Base-by-base conservation (phyloP, 2,888 invertebrate genomes). In the Auanema freiburgensis region DNA sequence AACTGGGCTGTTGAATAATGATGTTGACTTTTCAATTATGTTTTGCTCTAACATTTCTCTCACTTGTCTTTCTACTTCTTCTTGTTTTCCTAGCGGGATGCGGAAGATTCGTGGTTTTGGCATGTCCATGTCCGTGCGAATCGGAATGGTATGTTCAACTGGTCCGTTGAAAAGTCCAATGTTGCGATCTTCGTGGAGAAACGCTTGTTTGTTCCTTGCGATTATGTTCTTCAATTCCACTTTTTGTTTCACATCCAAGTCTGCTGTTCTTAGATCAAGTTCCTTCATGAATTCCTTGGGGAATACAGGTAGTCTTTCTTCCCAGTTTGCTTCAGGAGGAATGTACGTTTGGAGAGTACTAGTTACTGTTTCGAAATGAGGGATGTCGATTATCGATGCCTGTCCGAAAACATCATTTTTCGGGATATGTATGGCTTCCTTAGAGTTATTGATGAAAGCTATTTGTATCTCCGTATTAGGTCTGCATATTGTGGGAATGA, bases 91-190 rank as follows among this genome's bases (percentile, higher is more conserved):
- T 14, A 58, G 25, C 2, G 58, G 24, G 16, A 58, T 58, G 12
- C 51, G 33, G 5, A 14, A 52, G 4, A 40, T 50, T 14, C 51
- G 3, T 4, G 58, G 58, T 14, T 24, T 51, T n/a, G 58, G 58
- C 12, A 51, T 33, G 12, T 16, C 18, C 16, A 52, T 16, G 52
- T 52, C 52, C 21, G 52, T 8, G 6, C 52, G 4, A 12, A 52
- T 18, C 24, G 52, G 52, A 5, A 57, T 57, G 43, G 14, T 8
- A 33, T 57, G 57, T 44, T 46, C 14, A 3, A 43, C n/a, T 4
- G 43, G 44, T 4, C 57, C 57, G 3, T 57, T 57, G 57, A 57
- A 57, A 10, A 43, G 21, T 10, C 57, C 57, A 12, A 43, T 14
- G n/a, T 57, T 46, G 3, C 57, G 23, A 23, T 57, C 43, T 5